Evolutionary conservation across 1,140 invertebrate species (phyloP).

Genomic region (Pogonognathellus flavescens): DNA sequence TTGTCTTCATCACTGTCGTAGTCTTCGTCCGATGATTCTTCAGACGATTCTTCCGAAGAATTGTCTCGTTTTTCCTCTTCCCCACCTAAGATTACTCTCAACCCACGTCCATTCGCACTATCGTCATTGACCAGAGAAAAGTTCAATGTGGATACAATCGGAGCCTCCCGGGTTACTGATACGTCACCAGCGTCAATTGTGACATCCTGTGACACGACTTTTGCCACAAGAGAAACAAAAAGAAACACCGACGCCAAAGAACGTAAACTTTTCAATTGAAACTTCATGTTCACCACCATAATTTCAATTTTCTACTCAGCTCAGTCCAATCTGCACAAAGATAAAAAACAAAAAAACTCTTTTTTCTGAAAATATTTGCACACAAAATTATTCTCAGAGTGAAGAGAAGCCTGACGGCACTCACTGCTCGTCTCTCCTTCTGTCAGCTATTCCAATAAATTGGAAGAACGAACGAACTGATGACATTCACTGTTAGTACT

Average conservation of each 20-base stretch:
- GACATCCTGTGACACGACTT: not conserved
- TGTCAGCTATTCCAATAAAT: not conserved
- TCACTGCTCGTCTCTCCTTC: too few species aligned
- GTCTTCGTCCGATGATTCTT: not conserved
- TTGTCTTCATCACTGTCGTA: not conserved
- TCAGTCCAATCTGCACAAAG: not conserved
- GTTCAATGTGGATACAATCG: not conserved
- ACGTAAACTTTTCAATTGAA: too few species aligned
- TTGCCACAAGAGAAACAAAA: not conserved
- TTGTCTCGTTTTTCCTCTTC: not conserved
- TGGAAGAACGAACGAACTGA: not conserved
- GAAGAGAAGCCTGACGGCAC: too few species aligned
- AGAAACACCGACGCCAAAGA: not conserved
- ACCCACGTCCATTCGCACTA: not conserved
- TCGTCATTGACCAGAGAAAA: not conserved
- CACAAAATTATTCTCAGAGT: not conserved
- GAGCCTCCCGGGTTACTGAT: not conserved
- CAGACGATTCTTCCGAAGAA: not conserved
- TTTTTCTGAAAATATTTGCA: not conserved
- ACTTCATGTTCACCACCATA: too few species aligned
- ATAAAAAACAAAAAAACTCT: not conserved
- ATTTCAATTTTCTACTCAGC: too few species aligned
- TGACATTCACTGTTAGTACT: not conserved
- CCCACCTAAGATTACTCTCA: not conserved
- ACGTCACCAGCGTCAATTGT: not conserved